A percentile compares a stretch with the other conserved stretches of the same genome.
Evolutionary conservation across 1,140 invertebrate genomes (phyloP).

Genomic region (Physella acuta): DNA sequence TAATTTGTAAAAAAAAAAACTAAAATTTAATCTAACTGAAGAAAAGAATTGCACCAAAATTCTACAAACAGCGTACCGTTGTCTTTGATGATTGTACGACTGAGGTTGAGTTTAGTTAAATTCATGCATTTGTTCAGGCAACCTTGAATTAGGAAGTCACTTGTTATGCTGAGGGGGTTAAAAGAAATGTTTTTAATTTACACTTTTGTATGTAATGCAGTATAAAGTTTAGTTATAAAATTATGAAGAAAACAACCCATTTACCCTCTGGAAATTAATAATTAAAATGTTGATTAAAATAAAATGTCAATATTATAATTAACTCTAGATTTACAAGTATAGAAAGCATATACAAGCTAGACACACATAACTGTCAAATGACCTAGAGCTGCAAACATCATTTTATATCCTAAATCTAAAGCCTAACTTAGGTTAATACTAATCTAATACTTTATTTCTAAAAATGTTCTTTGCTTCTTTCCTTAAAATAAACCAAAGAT

Average conservation of each 20-base stretch:
- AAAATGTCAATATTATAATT: not conserved
- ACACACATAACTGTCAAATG: too few relatives aligned
- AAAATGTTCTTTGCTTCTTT: too few relatives aligned
- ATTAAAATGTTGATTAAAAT: not conserved
- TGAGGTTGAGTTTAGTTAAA: constrained; percentile 40
- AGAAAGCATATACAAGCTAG: not conserved
- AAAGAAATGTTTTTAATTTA: not conserved
- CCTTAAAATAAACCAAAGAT: too few relatives aligned
- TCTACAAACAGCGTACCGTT: constrained; percentile 31
- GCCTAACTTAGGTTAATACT: too few relatives aligned
- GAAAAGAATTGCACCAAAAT: not conserved
- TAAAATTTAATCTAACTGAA: not conserved
- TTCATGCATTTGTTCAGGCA: constrained; percentile 36
- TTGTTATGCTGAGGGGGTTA: constrained; percentile 37
- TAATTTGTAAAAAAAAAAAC: not conserved
- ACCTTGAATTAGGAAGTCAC: constrained; percentile 34
- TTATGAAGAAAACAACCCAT: not conserved
- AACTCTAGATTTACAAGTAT: not conserved
- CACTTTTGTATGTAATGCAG: not conserved
- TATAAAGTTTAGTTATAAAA: not conserved
- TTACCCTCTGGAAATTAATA: too few relatives aligned
- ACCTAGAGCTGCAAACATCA: too few relatives aligned
- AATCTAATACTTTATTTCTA: too few relatives aligned
- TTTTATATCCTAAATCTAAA: too few relatives aligned
- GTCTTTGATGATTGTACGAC: constrained; percentile 37